Base-by-base conservation (phyloP, 2,797 vertebrate genomes). In the Vespertilio murinus region DNA sequence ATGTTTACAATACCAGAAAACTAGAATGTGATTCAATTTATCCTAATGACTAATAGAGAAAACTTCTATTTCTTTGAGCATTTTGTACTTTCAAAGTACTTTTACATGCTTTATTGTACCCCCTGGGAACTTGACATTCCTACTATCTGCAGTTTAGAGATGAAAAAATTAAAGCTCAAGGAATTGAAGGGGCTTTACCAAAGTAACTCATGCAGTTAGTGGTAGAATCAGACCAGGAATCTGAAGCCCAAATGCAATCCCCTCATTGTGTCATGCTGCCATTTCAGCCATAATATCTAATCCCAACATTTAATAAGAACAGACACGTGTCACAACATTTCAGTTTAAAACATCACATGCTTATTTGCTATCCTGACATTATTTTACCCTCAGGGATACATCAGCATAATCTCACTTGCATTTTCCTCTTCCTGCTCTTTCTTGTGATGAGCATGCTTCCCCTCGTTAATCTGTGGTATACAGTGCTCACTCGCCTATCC, bases 401-500 rank as follows among this genome's bases (percentile, higher is more conserved):
- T 28, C 47, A 8, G 30, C 20, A 18, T 20, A 18, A 69, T 25
- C 2, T 67, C 49, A 67, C 30, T 35, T 33, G 2, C 7, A 3
- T 71, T 14, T 81, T 64, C 28, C 20, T 79, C 90, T 38, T 52
- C 20, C 22, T 64, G 2, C 8, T 10, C 11, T 59, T 45, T 1
- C 49, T 47, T 25, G 5, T 6, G 10, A n/a, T 0, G 12, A 7
- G 1, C 52, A 8, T 11, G 28, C 14, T 90, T 77, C 22, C 1
- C 3, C 25, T 35, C 30, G 40, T 4, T 0, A 5, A 10, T 20
- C 20, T 22, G 4, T 49, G 30, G 11, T 20, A 2, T 1, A 23
- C n/a, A 35, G 10, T 1, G 4, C 1, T 69, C 4, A 11, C 8
- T 79, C 1, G 2, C 1, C 30, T 56, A 0, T 70, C 11, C 47